These are phyloP conservation scores for Macaria liturata DNA, from an alignment of 2,888 invertebrate species.

Conservation along the genomic window DNA sequence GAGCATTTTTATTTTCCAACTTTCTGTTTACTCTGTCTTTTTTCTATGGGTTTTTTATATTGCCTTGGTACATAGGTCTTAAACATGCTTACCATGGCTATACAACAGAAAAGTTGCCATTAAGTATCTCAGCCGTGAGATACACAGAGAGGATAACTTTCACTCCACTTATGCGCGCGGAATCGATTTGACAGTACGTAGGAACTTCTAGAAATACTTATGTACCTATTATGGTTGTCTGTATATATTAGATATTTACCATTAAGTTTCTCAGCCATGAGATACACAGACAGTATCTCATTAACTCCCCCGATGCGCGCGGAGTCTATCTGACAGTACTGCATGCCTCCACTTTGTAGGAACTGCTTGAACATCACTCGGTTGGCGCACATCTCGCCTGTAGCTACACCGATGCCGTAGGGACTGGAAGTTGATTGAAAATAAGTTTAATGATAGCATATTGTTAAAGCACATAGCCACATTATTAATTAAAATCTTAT, in stretches of 20 bases:
- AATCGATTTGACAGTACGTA: conserved; percentile 86
- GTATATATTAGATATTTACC: conserved; percentile 68
- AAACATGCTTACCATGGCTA: too few relatives aligned
- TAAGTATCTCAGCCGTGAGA: conserved; percentile 93
- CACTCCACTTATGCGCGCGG: conserved; percentile 93
- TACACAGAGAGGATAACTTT: conserved; percentile 95
- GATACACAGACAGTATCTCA: conserved; percentile 92
- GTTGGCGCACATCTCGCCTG: conserved; percentile 96
- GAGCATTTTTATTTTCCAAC: too few relatives aligned
- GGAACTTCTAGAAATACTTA: too few relatives aligned
- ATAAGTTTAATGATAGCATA: too few relatives aligned
- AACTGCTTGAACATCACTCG: conserved; percentile 96
- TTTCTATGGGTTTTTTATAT: too few relatives aligned
- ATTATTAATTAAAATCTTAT: too few relatives aligned
- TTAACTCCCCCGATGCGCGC: conserved; percentile 94
- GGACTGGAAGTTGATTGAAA: conserved; percentile 67
- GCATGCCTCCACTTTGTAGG: conserved; percentile 90
- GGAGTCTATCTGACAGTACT: conserved; percentile 95
- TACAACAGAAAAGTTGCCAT: conserved; percentile 85
- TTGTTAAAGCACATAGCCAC: too few relatives aligned
- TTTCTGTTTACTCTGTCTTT: too few relatives aligned
- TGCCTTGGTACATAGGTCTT: too few relatives aligned
- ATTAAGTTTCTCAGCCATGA: conserved; percentile 93
- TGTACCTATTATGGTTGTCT: too few relatives aligned
- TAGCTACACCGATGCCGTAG: conserved; percentile 92